phyloP scores from a whole-genome alignment of 2,888 invertebrate species.

The Diloba caeruleocephala region DNA sequence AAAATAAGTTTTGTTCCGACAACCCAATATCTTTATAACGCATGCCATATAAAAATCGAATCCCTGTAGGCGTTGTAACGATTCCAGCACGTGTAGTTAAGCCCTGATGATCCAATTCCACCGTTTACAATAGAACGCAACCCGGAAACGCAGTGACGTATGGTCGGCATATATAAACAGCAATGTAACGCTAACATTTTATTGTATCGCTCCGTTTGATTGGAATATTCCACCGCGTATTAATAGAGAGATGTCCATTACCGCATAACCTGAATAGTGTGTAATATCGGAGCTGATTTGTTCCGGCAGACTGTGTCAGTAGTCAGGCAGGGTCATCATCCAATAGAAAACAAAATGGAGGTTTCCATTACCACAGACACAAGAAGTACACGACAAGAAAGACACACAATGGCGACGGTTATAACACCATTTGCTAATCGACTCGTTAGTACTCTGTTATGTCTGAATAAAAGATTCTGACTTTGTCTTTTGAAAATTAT shows the following conservation, averaged over 20 bases:
- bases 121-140: constrained; percentile 34
- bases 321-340: not conserved
- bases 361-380: not conserved
- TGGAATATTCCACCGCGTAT: constrained; percentile 24
- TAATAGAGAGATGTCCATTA: constrained; percentile 41
- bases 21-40: too few relatives aligned
- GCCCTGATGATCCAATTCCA: constrained; percentile 34
- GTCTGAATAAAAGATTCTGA: too few relatives aligned
- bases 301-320: constrained; percentile 1
- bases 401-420: too few relatives aligned
- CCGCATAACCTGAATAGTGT: constrained; percentile 11
- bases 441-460: too few relatives aligned
- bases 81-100: constrained; percentile 5
- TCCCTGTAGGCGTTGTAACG: not conserved
- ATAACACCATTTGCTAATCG: too few relatives aligned
- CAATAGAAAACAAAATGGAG: not conserved
- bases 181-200: constrained; percentile 37
- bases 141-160: constrained; percentile 40
- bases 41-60: not conserved
- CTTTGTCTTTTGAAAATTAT: too few relatives aligned
- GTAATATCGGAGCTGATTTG: constrained; percentile 4
- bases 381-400: too few relatives aligned
- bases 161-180: constrained; percentile 28
- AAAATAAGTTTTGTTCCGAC: too few relatives aligned
- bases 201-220: constrained; percentile 30